phyloP scores from a whole-genome alignment of 2,113 vertebrate species.

The Narcine bancroftii region DNA sequence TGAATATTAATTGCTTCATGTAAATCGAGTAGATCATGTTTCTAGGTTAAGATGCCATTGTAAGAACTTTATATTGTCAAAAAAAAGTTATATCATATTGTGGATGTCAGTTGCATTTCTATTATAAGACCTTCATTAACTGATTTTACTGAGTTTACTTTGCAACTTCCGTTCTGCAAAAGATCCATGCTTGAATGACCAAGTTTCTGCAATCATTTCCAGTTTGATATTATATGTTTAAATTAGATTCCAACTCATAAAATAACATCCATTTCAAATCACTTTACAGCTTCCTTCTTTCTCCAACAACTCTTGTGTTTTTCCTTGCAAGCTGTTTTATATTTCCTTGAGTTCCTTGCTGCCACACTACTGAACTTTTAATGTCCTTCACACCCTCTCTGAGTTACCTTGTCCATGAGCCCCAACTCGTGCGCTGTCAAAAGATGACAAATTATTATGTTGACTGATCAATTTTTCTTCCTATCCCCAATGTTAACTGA shows the following conservation, averaged over 20 bases:
- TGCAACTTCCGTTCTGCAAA: neutral
- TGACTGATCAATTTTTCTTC: too few species aligned
- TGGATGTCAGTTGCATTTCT: neutral
- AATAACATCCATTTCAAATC: neutral
- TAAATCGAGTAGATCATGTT: neutral
- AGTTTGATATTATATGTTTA: neutral
- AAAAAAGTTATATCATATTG: neutral
- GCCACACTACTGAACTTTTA: too few species aligned
- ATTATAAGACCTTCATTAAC: neutral
- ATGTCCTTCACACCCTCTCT: too few species aligned
- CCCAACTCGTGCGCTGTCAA: too few species aligned
- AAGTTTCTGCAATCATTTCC: neutral
- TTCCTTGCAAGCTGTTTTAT: neutral
- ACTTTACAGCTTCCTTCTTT: neutral
- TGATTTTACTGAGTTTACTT: neutral
- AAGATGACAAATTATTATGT: too few species aligned
- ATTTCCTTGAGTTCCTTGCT: too few species aligned
- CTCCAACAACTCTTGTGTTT: neutral
- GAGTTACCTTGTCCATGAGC: too few species aligned
- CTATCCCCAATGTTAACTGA: too few species aligned
- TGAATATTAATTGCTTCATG: neutral
- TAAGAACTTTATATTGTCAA: neutral
- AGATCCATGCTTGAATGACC: neutral
- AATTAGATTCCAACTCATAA: neutral
- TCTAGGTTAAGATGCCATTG: neutral